Base-by-base conservation (phyloP, 1,140 invertebrate species). In the Parapsyche elsis region DNA sequence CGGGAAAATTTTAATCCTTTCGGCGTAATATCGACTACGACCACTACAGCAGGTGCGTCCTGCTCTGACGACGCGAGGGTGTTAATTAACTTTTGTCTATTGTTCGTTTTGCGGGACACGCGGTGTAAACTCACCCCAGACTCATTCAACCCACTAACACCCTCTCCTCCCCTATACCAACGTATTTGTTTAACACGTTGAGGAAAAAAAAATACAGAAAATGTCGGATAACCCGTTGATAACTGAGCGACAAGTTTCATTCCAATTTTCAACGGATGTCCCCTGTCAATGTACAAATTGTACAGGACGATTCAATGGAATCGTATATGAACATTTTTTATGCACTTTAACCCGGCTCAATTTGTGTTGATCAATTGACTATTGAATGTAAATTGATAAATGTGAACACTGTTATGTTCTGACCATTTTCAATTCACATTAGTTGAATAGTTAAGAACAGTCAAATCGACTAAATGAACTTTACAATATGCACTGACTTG, bases 81-180 rank as follows among this genome's bases (percentile, higher is more conserved):
- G 64, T 67, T 67, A 67, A 67, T 67, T 67, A 67, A 67, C 64
- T 67, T 67, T 67, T 23, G 64, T 67, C 64, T 67, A 67, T 67
- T 67, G 64, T 67, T 67, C 64, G 64, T 26, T 12, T 53, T 16
- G 49, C 16, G 12, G 49, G 49, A 53, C 49, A 53, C 10, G 49
- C 1, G 49, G 12, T 16, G 49, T 53, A 5, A 38, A 53, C 49
- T 12, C 1, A 53, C 2, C 49, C 12, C 30, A 1, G 7, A 4
- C 1, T 38, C 30, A 7, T 38, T 38, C 30, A 38, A 38, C 30
- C 30, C 30, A 1, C 30, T n/a, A n/a, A n/a, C n/a, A n/a, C 30
- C 30, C 30, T 4, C 30, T 7, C 30, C 30, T 7, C 1, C 30
- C 30, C 30, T 7, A 38, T 38, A 38, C 30, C 30, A 38, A 7